Percentiles rank a stretch among this genome's conserved stretches.
Conservation (phyloP, 2,113 vertebrate genomes). For the Azemiops feae region DNA sequence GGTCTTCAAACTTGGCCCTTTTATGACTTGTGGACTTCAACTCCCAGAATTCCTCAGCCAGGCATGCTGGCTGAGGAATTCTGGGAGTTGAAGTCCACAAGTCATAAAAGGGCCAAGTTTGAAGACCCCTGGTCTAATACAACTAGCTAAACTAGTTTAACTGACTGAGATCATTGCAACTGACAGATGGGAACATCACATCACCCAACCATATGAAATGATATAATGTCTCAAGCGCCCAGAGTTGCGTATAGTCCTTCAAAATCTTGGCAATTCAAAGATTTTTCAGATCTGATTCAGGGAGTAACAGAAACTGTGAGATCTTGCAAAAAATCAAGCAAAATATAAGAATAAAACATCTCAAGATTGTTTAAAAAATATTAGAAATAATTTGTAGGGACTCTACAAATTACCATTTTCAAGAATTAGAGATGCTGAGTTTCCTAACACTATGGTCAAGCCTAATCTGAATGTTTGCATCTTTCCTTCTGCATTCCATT, state of each 20-base stretch:
- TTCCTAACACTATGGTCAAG: background rate
- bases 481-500: background rate
- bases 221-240: background rate
- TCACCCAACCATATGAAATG: background rate
- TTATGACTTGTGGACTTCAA: no score
- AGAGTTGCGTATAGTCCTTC: background rate
- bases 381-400: background rate
- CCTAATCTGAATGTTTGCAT: background rate
- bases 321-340: background rate
- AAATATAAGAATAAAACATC: background rate
- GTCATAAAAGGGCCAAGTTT: no score
- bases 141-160: background rate
- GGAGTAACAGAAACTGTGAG: background rate
- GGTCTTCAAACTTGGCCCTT: no score
- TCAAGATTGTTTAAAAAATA: background rate
- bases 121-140: background rate
- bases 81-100: no score
- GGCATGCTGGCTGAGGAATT: no score
- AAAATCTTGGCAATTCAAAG: background rate
- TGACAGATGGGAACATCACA: background rate
- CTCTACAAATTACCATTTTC: background rate
- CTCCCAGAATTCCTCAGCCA: no score
- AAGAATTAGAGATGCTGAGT: background rate
- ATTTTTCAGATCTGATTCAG: background rate
- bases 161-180: background rate